Percentiles rank a stretch among this genome's conserved stretches.
phyloP scores from a whole-genome alignment of 2,797 vertebrate species.

The Lithobates pipiens region DNA sequence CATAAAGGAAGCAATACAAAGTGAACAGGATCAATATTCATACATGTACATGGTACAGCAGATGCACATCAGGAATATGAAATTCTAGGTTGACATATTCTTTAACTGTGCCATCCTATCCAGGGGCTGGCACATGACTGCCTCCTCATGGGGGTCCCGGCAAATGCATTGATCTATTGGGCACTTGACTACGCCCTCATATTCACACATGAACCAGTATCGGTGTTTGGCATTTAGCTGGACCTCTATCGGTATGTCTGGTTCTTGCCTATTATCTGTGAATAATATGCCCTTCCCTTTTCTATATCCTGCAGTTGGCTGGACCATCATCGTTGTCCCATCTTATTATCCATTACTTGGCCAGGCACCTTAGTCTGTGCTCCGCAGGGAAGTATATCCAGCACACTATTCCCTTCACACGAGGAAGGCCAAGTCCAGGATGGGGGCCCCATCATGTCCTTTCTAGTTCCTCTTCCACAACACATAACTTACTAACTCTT shows the following conservation, averaged over 20 bases:
- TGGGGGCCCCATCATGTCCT: not conserved
- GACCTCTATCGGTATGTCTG: not conserved
- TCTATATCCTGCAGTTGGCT: not conserved
- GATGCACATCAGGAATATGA: too few species aligned
- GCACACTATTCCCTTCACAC: not conserved
- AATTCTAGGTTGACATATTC: too few species aligned
- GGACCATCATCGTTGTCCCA: not conserved
- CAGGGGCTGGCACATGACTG: too few species aligned
- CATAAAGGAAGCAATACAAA: too few species aligned
- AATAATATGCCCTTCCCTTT: not conserved
- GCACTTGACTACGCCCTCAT: not conserved
- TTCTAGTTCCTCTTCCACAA: not conserved
- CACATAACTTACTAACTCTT: not conserved
- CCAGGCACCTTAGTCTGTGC: too few species aligned
- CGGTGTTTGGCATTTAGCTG: too few species aligned
- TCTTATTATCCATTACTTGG: not conserved
- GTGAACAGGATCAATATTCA: too few species aligned
- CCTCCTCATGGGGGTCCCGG: too few species aligned
- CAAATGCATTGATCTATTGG: too few species aligned
- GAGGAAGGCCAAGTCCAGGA: not conserved
- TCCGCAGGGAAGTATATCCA: not conserved
- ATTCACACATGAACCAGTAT: too few species aligned
- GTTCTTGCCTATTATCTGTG: not conserved
- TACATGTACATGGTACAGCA: too few species aligned
- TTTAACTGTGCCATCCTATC: too few species aligned